A percentile compares a stretch with the other conserved stretches of the same genome.
Evolutionary conservation across 1,140 invertebrate species (phyloP).

Genomic region (Diachasmimorpha longicaudata): DNA sequence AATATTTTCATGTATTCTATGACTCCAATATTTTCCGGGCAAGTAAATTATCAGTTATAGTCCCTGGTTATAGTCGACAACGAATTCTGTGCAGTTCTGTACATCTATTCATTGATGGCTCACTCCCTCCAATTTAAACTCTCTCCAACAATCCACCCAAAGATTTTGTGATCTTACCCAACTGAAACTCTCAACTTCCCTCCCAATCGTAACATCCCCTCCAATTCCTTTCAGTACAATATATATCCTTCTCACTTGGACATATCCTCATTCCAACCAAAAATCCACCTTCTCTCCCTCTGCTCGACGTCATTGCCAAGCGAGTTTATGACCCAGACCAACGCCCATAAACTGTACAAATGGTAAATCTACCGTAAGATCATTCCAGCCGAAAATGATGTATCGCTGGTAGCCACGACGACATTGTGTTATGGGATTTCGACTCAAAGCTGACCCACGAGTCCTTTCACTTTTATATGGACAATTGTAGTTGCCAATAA

Average conservation of each 20-base stretch:
- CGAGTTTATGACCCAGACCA: conserved; percentile 63
- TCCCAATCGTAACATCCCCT: neutral
- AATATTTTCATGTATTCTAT: no score
- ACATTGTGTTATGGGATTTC: neutral
- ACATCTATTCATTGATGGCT: no score
- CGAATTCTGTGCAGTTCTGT: no score
- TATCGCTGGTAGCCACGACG: conserved; percentile 51
- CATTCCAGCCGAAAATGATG: conserved; percentile 65
- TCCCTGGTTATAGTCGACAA: no score
- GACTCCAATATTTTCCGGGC: no score
- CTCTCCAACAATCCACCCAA: no score
- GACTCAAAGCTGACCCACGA: neutral
- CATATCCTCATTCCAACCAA: neutral
- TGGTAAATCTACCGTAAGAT: conserved; percentile 65
- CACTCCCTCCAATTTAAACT: no score
- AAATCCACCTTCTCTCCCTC: neutral
- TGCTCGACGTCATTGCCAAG: conserved; percentile 58
- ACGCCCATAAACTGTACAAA: conserved; percentile 62
- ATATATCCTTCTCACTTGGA: neutral
- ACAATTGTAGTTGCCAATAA: neutral
- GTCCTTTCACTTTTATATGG: neutral
- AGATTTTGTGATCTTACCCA: neutral
- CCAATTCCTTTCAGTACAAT: neutral
- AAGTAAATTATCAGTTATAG: no score
- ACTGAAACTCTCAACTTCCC: neutral